phyloP scores from a whole-genome alignment of 2,113 vertebrate species.

The Macaca nemestrina region DNA sequence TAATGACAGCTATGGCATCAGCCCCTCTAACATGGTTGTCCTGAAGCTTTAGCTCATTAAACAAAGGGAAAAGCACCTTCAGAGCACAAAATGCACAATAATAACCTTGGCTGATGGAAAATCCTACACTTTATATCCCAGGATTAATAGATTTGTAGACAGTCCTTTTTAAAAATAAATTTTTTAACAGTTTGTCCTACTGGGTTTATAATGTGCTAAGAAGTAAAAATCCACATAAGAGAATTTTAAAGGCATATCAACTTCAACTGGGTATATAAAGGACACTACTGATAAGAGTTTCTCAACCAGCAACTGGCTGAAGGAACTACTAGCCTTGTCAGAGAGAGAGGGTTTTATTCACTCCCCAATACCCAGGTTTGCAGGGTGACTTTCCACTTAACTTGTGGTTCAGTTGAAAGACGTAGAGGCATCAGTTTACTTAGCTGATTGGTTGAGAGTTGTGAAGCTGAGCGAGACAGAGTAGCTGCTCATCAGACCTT shows the following conservation, averaged over 20 bases:
- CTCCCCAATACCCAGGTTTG: not conserved
- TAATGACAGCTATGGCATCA: not conserved
- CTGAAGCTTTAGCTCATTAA: not conserved
- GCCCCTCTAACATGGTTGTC: not conserved
- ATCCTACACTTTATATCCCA: not conserved
- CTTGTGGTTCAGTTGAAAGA: not conserved
- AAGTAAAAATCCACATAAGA: conserved; percentile 64
- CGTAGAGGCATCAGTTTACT: not conserved
- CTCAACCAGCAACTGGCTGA: conserved; percentile 33
- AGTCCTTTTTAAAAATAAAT: not conserved
- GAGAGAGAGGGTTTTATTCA: not conserved
- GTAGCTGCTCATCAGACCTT: not conserved
- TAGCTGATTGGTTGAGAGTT: not conserved
- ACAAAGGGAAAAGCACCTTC: not conserved
- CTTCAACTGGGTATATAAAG: conserved; percentile 50
- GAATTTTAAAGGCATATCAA: conserved; percentile 12
- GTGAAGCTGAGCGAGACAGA: not conserved
- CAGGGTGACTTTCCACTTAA: not conserved
- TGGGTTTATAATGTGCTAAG: conserved; percentile 23
- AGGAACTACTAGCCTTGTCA: not conserved
- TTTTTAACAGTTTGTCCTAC: conserved; percentile 57
- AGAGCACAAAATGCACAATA: not conserved
- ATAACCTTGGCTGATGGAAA: not conserved
- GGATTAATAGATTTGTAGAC: not conserved
- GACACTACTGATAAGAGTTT: not conserved